phyloP scores from a whole-genome alignment of 1,140 invertebrate species.

The Caenorhabditis inopinata region DNA sequence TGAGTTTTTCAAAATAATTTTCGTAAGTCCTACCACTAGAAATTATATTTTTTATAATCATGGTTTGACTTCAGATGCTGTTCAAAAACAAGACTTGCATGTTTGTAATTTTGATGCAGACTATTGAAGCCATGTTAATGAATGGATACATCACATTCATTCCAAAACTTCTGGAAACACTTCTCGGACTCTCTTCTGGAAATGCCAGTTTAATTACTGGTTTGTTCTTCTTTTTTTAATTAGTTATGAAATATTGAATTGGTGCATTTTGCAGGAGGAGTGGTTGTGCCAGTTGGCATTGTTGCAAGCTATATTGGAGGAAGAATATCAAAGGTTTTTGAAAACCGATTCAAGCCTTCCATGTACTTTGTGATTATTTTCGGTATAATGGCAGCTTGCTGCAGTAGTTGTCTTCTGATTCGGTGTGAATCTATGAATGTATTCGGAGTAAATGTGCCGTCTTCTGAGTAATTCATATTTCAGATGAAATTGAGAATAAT shows the following conservation, averaged over 20 bases:
- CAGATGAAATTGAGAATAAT: too few species aligned
- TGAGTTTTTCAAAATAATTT: constrained; percentile 38
- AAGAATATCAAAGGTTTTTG: constrained; percentile 4
- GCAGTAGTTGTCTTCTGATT: constrained; percentile 1
- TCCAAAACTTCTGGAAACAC: constrained; percentile 42
- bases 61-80: constrained; percentile 1
- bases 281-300: constrained; percentile 41
- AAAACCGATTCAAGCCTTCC: neutral
- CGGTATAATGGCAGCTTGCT: neutral
- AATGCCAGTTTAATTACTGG: constrained; percentile 30
- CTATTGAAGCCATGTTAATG: constrained; percentile 41
- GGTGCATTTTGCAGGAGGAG: constrained; percentile 12
- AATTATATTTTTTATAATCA: too few species aligned
- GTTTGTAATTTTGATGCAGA: constrained; percentile 42
- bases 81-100: constrained; percentile 40
- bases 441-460: neutral
- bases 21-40: too few species aligned
- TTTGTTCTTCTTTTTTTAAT: neutral
- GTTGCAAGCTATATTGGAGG: constrained; percentile 30
- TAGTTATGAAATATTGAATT: neutral
- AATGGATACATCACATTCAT: constrained; percentile 47
- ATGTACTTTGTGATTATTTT: neutral
- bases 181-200: constrained; percentile 29
- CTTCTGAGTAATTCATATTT: neutral
- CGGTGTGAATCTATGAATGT: constrained; percentile 2